These are phyloP conservation scores for Crotalus viridis DNA, from an alignment of 2,113 vertebrate species.

Conservation along the genomic window DNA sequence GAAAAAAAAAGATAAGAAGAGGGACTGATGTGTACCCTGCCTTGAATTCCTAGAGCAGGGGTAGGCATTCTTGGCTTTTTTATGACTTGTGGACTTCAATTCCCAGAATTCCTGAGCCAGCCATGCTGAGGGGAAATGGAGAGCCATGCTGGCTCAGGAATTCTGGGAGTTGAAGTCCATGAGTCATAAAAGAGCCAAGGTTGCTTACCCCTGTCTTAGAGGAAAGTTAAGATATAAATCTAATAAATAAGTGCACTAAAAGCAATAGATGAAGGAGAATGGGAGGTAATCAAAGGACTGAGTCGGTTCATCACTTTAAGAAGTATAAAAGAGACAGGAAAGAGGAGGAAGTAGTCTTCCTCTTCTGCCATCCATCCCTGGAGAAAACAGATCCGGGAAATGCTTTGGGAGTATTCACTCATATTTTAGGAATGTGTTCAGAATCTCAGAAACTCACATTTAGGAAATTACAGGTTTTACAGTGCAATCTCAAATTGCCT, in stretches of 20 bases:
- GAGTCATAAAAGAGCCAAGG: too few species aligned
- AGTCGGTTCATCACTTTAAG: not conserved
- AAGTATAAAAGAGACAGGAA: conserved; percentile 11
- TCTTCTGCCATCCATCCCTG: not conserved
- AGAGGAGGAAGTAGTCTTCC: not conserved
- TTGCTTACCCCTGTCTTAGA: too few species aligned
- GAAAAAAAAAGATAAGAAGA: not conserved
- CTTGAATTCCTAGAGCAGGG: not conserved
- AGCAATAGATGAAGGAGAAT: conserved; percentile 7
- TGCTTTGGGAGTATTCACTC: not conserved
- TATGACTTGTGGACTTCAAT: too few species aligned
- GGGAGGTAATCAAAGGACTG: not conserved
- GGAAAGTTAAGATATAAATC: not conserved
- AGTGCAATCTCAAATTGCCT: not conserved
- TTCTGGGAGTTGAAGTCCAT: too few species aligned
- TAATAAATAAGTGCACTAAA: not conserved
- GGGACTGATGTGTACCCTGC: not conserved
- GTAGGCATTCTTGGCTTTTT: too few species aligned
- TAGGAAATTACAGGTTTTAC: not conserved
- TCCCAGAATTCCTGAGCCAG: too few species aligned
- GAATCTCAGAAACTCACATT: conserved; percentile 16
- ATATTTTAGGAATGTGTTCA: not conserved
- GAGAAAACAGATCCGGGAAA: not conserved
- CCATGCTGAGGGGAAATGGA: too few species aligned
- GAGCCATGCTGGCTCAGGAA: too few species aligned